Base-by-base conservation (phyloP, 2,113 vertebrate genomes). In the Aspiorhynchus laticeps region DNA sequence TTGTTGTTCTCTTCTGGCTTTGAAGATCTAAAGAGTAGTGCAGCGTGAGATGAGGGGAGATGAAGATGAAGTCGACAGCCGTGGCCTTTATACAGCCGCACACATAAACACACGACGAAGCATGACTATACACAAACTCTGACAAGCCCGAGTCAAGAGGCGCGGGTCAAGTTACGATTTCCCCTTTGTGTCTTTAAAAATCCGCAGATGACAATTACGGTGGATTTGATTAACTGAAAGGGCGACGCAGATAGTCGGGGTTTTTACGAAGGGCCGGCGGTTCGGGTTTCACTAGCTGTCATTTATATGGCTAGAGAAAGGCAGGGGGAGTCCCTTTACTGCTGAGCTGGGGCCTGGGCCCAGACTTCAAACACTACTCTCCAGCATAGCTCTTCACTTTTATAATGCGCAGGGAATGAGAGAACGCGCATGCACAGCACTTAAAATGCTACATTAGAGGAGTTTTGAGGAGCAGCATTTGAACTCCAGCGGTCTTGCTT, bases 221-320 rank as follows among this genome's bases (percentile, higher is more conserved):
- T 31, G 78, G 89, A 94, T 94, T 94, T 94, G 93, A 95, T 95
- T 93, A 95, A 93, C 91, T 86, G 93, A 90, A 91, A 61, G 61
- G 89, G 89, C 85, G 48, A 88, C 74, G 51, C 61, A 90, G 90
- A 91, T 92, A 94, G 92, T 85, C 82, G 80, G 86, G 80, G 81
- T 86, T 83, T 92, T 90, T 90, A 92, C 85, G 80, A 88, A 63
- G 85, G 91, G 88, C 87, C 88, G 85, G 86, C 85, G 76, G 92
- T 91, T 96, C 91, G 3, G 1, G 89, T 96, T 96, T 95, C 95
- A 95, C 94, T 91, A 93, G 93, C 94, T 95, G 95, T 95, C 94
- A 94, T 93, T 95, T 94, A 94, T 93, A 94, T 86, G 88, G 86
- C 90, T 88, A 76, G 48, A 86, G 92, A 86, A 91, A 91, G 88